A percentile compares a stretch with the other conserved stretches of the same genome.
phyloP scores from a whole-genome alignment of 2,888 invertebrate species.

The Monoplex corrugatus region DNA sequence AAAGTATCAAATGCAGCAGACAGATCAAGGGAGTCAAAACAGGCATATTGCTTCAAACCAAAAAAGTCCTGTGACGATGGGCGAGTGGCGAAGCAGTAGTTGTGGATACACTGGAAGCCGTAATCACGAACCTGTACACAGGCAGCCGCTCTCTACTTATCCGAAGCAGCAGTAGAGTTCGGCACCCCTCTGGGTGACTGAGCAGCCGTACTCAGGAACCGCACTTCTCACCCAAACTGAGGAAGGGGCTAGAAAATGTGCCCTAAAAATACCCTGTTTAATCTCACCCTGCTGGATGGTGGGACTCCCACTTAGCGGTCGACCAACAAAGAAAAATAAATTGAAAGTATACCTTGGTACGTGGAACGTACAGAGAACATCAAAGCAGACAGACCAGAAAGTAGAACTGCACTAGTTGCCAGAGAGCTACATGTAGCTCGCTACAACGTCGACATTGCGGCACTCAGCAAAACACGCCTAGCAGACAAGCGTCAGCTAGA shows the following conservation, averaged over 20 bases:
- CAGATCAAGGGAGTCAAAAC: no score
- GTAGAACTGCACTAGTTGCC: neutral
- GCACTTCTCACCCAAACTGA: slow-evolving; percentile 48
- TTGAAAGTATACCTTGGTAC: neutral
- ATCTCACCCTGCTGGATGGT: slow-evolving; percentile 28
- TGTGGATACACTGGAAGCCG: slow-evolving; percentile 46
- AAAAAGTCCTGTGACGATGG: slow-evolving; percentile 47
- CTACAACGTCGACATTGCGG: slow-evolving; percentile 43
- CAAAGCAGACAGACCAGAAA: neutral
- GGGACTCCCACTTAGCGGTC: slow-evolving; percentile 12
- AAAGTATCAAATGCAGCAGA: no score
- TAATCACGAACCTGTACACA: slow-evolving; percentile 46
- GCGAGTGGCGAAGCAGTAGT: slow-evolving; percentile 48
- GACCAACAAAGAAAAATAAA: neutral
- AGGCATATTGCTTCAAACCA: no score
- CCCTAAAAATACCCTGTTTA: slow-evolving; percentile 42
- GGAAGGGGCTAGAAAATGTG: slow-evolving; percentile 47
- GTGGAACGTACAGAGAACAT: slow-evolving; percentile 5
- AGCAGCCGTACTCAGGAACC: slow-evolving; percentile 49
- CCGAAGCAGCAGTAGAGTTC: slow-evolving; percentile 37
- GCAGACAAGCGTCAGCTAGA: no score
- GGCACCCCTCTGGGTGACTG: slow-evolving; percentile 45
- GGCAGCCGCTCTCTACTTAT: slow-evolving; percentile 40
- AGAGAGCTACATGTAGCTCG: slow-evolving; percentile 28
- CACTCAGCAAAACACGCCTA: slow-evolving; percentile 41